Percentiles rank a stretch among this genome's conserved stretches.
These are phyloP conservation scores for Diloba caeruleocephala DNA, from an alignment of 2,888 invertebrate genomes.

Conservation along the genomic window DNA sequence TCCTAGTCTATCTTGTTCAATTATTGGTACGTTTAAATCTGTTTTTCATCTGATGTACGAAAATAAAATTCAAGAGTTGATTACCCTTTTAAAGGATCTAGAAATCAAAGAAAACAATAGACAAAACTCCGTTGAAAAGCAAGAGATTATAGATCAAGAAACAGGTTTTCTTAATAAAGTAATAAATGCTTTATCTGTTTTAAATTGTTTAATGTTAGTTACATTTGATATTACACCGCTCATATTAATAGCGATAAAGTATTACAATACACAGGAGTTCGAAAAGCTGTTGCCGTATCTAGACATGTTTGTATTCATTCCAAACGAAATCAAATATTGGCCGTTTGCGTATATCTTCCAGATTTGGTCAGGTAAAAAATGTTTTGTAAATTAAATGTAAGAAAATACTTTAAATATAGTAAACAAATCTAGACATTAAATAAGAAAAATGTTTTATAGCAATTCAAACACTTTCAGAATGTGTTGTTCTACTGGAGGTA, in stretches of 20 bases:
- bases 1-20: constrained; percentile 55
- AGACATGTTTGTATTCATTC: constrained; percentile 62
- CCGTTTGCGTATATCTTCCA: constrained; percentile 64
- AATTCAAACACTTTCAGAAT: constrained; percentile 58
- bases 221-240: constrained; percentile 61
- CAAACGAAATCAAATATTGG: constrained; percentile 63
- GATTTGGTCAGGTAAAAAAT: constrained; percentile 64
- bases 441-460: too few relatives aligned
- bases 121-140: constrained; percentile 35
- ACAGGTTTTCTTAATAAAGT: constrained; percentile 53
- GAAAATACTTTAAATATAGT: too few relatives aligned
- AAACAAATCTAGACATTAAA: background rate
- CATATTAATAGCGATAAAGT: constrained; percentile 60
- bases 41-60: constrained; percentile 49
- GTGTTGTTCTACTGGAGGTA: constrained; percentile 59
- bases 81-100: constrained; percentile 47
- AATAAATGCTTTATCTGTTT: constrained; percentile 53
- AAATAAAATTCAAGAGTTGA: constrained; percentile 43
- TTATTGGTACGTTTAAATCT: constrained; percentile 56
- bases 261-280: constrained; percentile 57
- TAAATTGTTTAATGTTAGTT: constrained; percentile 59
- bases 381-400: too few relatives aligned
- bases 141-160: constrained; percentile 50
- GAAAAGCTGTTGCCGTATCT: constrained; percentile 64
- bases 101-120: constrained; percentile 48